Evolutionary conservation across 2,888 invertebrate species (phyloP).

Genomic region (Apeira syringaria): DNA sequence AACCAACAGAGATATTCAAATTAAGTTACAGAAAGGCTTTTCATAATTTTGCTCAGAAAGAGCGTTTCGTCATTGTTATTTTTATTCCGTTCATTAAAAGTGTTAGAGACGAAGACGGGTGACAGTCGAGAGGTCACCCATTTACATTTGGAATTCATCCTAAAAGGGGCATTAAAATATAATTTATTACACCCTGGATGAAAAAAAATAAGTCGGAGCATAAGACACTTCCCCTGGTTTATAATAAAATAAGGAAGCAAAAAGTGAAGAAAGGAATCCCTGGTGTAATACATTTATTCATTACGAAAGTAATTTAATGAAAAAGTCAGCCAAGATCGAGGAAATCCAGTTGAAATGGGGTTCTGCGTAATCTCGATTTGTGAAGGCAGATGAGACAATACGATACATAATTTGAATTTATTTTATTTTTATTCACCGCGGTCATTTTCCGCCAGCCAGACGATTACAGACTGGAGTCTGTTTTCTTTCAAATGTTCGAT

Average conservation of each 20-base stretch:
- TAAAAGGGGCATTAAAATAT: slow-evolving; percentile 55
- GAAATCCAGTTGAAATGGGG: slow-evolving; percentile 7
- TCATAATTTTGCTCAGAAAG: slow-evolving; percentile 18
- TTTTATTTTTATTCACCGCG: neutral
- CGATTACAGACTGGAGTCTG: no score
- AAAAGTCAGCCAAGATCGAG: slow-evolving; percentile 37
- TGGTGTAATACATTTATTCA: slow-evolving; percentile 74
- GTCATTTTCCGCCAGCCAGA: no score
- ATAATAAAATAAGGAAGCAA: slow-evolving; percentile 60
- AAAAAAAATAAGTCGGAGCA: slow-evolving; percentile 59
- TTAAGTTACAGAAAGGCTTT: slow-evolving; percentile 18
- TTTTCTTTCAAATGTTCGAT: no score
- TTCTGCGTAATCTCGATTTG: slow-evolving; percentile 21
- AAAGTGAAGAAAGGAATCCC: slow-evolving; percentile 62
- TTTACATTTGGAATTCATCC: slow-evolving; percentile 65
- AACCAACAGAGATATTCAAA: slow-evolving; percentile 19
- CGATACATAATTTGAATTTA: slow-evolving; percentile 1
- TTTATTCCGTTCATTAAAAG: slow-evolving; percentile 49
- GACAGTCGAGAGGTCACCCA: slow-evolving; percentile 48
- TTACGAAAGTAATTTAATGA: slow-evolving; percentile 71
- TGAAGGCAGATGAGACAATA: slow-evolving; percentile 1
- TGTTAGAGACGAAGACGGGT: slow-evolving; percentile 46
- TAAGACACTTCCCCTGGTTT: slow-evolving; percentile 63
- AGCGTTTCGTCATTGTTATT: slow-evolving; percentile 39
- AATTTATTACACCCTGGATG: slow-evolving; percentile 63